Conservation (phyloP, 2,113 vertebrate species). For the Podocnemis expansa region DNA sequence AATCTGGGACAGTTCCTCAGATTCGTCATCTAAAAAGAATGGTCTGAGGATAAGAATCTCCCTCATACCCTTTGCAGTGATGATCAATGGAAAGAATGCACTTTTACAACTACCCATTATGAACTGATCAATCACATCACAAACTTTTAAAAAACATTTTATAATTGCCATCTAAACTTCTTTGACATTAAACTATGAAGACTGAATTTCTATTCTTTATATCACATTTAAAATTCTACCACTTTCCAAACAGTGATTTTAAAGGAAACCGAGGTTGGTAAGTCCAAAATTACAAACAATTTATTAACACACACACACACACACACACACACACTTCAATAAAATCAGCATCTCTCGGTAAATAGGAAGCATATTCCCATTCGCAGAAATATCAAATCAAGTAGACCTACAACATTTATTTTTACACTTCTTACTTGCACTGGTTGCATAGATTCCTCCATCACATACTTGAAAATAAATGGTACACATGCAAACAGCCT, state of each 20-base stretch:
- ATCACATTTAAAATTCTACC: background rate
- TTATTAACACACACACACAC: no score
- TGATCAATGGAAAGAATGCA: no score
- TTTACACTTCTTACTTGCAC: background rate
- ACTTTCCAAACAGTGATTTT: background rate
- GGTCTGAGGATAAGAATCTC: no score
- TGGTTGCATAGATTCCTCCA: background rate
- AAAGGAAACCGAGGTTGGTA: background rate
- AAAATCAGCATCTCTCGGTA: background rate
- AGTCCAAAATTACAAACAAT: background rate
- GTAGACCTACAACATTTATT: background rate
- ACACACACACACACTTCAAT: no score
- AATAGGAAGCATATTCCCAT: background rate
- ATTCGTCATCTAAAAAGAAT: no score
- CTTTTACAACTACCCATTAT: accelerated
- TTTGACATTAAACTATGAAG: background rate
- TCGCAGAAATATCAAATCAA: background rate
- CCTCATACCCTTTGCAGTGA: no score
- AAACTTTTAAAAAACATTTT: background rate
- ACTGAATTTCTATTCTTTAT: background rate
- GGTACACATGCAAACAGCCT: background rate
- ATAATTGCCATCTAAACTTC: accelerated
- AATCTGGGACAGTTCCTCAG: no score
- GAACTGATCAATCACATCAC: background rate
- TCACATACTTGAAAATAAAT: background rate